These are phyloP conservation scores for Calameuta filiformis DNA, from an alignment of 2,888 invertebrate species.

Conservation along the genomic window DNA sequence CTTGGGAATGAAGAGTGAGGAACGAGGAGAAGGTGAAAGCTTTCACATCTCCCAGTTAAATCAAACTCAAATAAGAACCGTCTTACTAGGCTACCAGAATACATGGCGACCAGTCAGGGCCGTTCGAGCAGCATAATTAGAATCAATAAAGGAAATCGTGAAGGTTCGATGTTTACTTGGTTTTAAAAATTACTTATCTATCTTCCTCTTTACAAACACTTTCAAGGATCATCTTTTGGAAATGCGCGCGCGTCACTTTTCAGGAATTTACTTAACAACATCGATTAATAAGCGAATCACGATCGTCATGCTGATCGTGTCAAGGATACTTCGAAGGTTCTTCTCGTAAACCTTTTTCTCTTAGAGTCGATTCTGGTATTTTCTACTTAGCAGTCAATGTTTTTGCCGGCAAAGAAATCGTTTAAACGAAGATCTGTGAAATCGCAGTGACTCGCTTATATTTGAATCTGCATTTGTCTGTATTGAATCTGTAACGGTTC, in stretches of 20 bases:
- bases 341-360: not conserved
- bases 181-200: not conserved
- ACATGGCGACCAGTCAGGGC: not conserved
- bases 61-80: not conserved
- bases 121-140: not conserved
- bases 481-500: not conserved
- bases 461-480: not conserved
- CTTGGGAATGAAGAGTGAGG: not conserved
- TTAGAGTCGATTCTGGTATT: not conserved
- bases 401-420: not conserved
- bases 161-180: not conserved
- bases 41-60: not conserved
- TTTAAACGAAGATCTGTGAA: not conserved
- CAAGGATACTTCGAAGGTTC: not conserved
- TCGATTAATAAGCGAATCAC: not conserved
- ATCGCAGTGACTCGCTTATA: not conserved
- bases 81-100: not conserved
- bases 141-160: not conserved
- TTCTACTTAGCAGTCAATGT: not conserved
- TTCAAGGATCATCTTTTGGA: not conserved
- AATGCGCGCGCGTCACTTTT: not conserved
- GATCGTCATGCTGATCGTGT: not conserved
- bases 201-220: not conserved
- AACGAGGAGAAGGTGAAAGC: not conserved
- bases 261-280: not conserved